Base-by-base conservation (phyloP, 1,140 invertebrate genomes). In the Drosophila neocordata region DNA sequence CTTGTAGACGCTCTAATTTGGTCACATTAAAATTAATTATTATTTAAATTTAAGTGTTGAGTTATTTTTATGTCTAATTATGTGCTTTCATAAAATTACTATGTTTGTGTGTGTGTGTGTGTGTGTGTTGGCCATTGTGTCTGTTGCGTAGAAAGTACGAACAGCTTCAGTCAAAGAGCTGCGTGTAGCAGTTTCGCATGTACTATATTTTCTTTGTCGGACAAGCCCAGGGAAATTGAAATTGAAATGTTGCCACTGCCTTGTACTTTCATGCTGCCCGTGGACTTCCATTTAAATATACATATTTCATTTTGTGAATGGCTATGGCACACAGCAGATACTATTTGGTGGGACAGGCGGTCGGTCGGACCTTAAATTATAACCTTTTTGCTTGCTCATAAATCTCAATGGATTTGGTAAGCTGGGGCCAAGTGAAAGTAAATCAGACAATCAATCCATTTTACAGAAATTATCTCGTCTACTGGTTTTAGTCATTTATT, bases 321-420 rank as follows among this genome's bases (percentile, higher is more conserved):
- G 56, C 37, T 48, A 8, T 61, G 22, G 24, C 58, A 27, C 37
- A 44, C 58, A 60, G 24, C 27, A 41, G 13, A 44, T 48, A 48
- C 41, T 48, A 44, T n/a, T n/a, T n/a, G n/a, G n/a, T 71, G 44
- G 13, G 51, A n/a, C 51, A 18, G 53, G 8, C 12, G 37, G 37
- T 13, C 18, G 68, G 62, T 34, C 66, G 55, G 64, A 76, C 64
- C 27, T 57, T 37, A 53, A 69, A 22, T 27, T 48, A 51, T 70
- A 65, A 73, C 61, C 53, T 64, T 65, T 41, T 62, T 65, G 69
- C 64, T 48, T 38, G 41, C 34, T 69, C 65, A 74, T 75, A 78
- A 65, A 69, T 71, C 68, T 75, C 70, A 71, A 78, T 78, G 71
- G 75, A 74, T 75, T 77, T 73, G 74, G 27, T 77, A 63, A 69